Evolutionary conservation across 2,797 vertebrate species (phyloP), one percentile per base, ranked within the genome.

Genomic region (Phoebastria nigripes): DNA sequence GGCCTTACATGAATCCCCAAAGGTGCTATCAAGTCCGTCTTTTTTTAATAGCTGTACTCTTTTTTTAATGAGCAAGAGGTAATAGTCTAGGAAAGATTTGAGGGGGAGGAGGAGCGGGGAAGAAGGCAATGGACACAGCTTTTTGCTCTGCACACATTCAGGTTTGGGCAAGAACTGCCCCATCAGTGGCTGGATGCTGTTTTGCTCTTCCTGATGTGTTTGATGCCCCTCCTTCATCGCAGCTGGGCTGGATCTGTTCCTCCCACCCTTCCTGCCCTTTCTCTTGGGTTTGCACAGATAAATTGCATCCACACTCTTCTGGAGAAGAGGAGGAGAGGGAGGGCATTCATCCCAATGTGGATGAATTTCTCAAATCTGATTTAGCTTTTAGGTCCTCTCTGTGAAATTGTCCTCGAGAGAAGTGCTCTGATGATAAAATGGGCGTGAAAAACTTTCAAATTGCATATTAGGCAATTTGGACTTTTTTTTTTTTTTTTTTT

Each of bases 31-130:
- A 86, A 26, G 29, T 80, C 51, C 41, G 11, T 46, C 22, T 55
- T n/a, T 72, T 69, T 66, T 76, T 44, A 59, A 63, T 16, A 76
- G 31, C 13, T 19, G 11, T 59, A 35, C 35, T 69, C 22, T 63
- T 56, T 62, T 69, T 84, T 42, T 41, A 62, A 55, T 61, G 17
- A 82, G 26, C 47, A 65, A 65, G 49, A 66, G 22, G 15, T 28
- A 39, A 12, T n/a, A 61, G 18, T n/a, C 9, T 61, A 66, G 29
- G 42, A 37, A 65, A 35, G 31, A 13, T 18, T 29, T 6, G 4
- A 1, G 2, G 33, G 1, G 13, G 18, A 19, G n/a, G 35, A 42
- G 35, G 7, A 63, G 20, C 0, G 0, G 6, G 8, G 12, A 44
- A 44, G 46, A 54, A 92, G 11, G 42, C 44, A 87, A 28, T 11